Conservation (phyloP, 2,797 vertebrate genomes). For the Thalassophryne amazonica region DNA sequence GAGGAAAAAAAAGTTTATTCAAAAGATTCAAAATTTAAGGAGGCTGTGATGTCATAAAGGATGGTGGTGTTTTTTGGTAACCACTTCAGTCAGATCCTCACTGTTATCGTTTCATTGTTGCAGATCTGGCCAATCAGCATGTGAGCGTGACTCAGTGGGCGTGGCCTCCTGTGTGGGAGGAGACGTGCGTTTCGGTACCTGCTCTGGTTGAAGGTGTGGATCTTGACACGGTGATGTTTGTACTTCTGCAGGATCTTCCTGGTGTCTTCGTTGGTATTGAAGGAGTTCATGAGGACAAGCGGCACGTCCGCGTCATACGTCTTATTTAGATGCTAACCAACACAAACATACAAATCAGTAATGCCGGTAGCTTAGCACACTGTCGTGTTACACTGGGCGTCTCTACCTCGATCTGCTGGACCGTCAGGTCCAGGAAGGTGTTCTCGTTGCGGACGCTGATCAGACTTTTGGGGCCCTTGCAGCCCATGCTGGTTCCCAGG, state of each 20-base stretch:
- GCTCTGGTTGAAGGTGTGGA: slow-evolving; percentile 96
- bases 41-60: too few species aligned
- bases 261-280: slow-evolving; percentile 93
- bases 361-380: too few species aligned
- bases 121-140: too few species aligned
- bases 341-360: not conserved
- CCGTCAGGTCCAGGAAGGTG: slow-evolving; percentile 96
- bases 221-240: slow-evolving; percentile 86
- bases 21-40: too few species aligned
- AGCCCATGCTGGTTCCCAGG: slow-evolving; percentile 97
- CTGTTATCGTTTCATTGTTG: too few species aligned
- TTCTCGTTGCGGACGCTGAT: slow-evolving; percentile 96
- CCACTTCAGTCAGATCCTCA: too few species aligned
- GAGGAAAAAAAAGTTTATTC: too few species aligned
- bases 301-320: slow-evolving; percentile 88
- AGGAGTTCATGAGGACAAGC: slow-evolving; percentile 81
- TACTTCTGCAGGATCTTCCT: slow-evolving; percentile 92
- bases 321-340: slow-evolving; percentile 90
- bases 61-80: too few species aligned
- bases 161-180: too few species aligned
- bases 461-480: slow-evolving; percentile 96
- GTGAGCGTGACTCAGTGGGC: not conserved
- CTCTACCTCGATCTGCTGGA: slow-evolving; percentile 94
- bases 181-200: too few species aligned
- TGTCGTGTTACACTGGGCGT: too few species aligned